Conservation (phyloP, 2,888 invertebrate genomes). For the Pherbina coryleti region DNA sequence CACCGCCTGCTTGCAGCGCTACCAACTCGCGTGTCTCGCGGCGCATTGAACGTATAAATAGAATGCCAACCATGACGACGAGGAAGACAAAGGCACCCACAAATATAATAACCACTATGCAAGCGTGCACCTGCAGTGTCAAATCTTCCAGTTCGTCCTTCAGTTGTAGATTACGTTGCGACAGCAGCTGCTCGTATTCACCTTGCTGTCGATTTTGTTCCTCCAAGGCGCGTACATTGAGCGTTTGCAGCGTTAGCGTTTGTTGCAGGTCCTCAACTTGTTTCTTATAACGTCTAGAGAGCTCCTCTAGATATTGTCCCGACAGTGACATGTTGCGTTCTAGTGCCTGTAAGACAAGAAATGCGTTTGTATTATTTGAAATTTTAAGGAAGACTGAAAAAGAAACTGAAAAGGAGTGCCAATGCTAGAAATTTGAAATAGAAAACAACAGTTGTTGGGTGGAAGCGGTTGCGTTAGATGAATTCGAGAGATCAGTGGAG, state of each 20-base stretch:
- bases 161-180: constrained; percentile 80
- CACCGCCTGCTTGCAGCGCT: constrained; percentile 42
- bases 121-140: constrained; percentile 73
- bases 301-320: constrained; percentile 94
- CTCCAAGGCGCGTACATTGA: constrained; percentile 79
- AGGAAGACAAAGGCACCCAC: constrained; percentile 65
- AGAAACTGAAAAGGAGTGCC: constrained; percentile 42
- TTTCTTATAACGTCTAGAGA: constrained; percentile 94
- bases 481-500: constrained; percentile 33
- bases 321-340: constrained; percentile 98
- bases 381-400: constrained; percentile 30
- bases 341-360: constrained; percentile 76
- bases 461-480: constrained; percentile 31
- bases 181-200: constrained; percentile 82
- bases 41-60: constrained; percentile 63
- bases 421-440: no score
- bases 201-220: constrained; percentile 79
- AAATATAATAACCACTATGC: constrained; percentile 64
- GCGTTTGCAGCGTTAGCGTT: constrained; percentile 85
- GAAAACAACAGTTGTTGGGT: not conserved
- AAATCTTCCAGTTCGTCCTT: constrained; percentile 77
- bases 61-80: constrained; percentile 61
- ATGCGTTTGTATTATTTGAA: constrained; percentile 16
- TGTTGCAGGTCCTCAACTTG: constrained; percentile 96
- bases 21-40: constrained; percentile 58